Evolutionary conservation across 2,113 vertebrate genomes (phyloP).

Genomic region (Fregata magnificens): DNA sequence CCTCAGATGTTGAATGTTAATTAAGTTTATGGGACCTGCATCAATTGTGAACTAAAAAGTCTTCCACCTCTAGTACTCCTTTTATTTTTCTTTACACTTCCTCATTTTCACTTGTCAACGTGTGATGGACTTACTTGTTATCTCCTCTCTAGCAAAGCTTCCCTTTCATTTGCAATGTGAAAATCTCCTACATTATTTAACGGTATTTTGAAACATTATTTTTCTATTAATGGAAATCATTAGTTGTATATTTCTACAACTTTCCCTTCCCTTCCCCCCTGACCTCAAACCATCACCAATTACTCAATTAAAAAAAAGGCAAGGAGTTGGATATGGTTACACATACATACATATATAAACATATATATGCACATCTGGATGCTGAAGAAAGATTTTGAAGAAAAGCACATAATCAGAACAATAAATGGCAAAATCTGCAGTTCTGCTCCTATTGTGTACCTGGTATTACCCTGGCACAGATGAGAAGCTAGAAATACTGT

Average conservation of each 20-base stretch:
- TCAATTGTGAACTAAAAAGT: conserved; percentile 39
- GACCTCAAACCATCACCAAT: neutral
- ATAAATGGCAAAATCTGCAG: neutral
- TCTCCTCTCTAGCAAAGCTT: conserved; percentile 5
- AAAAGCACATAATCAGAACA: neutral
- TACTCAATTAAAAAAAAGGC: neutral
- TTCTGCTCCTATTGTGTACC: neutral
- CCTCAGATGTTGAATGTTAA: conserved; percentile 56
- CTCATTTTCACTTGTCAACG: conserved; percentile 73
- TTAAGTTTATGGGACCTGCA: conserved; percentile 54
- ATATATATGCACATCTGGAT: neutral
- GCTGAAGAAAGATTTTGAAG: neutral
- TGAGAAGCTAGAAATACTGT: neutral
- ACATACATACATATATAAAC: neutral
- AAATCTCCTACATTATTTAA: conserved; percentile 40
- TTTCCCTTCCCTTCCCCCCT: neutral
- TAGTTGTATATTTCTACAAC: neutral
- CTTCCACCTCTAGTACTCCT: conserved; percentile 53
- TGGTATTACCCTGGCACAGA: neutral
- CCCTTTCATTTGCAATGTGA: conserved; percentile 52
- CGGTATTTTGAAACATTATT: conserved; percentile 13
- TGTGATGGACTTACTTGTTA: conserved; percentile 59
- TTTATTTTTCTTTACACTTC: conserved; percentile 52
- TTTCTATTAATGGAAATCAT: conserved; percentile 35
- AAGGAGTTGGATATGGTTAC: neutral